Conservation (phyloP, 2,888 invertebrate genomes). For the Phortica magna region DNA sequence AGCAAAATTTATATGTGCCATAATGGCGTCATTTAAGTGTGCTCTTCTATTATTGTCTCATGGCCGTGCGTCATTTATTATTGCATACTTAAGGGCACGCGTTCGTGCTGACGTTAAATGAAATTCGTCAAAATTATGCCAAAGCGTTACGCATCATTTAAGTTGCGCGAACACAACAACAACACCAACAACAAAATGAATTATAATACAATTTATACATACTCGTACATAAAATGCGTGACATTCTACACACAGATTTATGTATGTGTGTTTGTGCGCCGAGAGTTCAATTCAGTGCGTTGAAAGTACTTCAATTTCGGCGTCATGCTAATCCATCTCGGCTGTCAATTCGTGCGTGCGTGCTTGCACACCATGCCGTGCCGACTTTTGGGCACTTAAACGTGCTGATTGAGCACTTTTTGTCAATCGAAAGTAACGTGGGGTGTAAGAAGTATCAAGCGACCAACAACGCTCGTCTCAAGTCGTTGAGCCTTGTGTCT, state of each 20-base stretch:
- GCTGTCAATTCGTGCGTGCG: constrained; percentile 68
- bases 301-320: not conserved
- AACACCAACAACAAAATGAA: no score
- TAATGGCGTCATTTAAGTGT: constrained; percentile 35
- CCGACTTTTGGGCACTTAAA: constrained; percentile 13
- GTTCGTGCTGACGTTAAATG: constrained; percentile 19
- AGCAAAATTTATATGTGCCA: constrained; percentile 26
- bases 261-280: no score
- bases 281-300: not conserved
- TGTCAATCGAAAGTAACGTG: constrained; percentile 43
- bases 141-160: constrained; percentile 37
- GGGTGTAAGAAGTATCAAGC: not conserved
- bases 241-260: constrained; percentile 12
- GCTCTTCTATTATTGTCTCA: constrained; percentile 41
- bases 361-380: not conserved
- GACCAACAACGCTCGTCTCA: not conserved
- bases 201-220: not conserved
- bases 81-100: not conserved
- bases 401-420: constrained; percentile 64
- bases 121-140: constrained; percentile 33
- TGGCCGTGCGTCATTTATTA: constrained; percentile 1
- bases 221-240: not conserved
- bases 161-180: not conserved
- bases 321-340: constrained; percentile 65
- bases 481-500: constrained; percentile 38